phyloP scores from a whole-genome alignment of 2,797 vertebrate genomes.

The Amphiprion clarkii region DNA sequence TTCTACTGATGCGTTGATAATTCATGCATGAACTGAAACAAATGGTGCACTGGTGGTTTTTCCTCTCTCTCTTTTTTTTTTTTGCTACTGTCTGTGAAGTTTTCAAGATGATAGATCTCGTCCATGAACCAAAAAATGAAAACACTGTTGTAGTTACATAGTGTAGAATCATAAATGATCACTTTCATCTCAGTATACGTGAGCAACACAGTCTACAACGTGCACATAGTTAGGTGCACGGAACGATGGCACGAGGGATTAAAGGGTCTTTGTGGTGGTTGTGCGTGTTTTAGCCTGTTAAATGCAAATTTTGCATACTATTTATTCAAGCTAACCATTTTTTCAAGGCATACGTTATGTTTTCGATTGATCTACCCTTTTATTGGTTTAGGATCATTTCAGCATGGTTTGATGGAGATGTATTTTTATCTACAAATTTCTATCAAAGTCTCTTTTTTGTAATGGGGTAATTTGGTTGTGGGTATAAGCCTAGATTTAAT shows the following conservation, averaged over 20 bases:
- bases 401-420: too few species aligned
- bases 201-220: not conserved
- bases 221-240: conserved; percentile 1
- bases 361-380: not conserved
- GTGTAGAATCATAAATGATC: conserved; percentile 23
- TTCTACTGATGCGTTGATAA: conserved; percentile 53
- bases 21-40: conserved; percentile 43
- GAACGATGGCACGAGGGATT: conserved; percentile 24
- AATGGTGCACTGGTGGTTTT: conserved; percentile 33
- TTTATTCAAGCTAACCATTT: conserved; percentile 4
- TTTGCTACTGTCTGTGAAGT: conserved; percentile 32
- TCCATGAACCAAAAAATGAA: not conserved
- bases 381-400: conserved; percentile 20
- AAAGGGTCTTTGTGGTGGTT: conserved; percentile 12
- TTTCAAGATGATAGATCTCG: conserved; percentile 21
- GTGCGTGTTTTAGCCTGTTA: conserved; percentile 14
- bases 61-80: not conserved
- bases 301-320: conserved; percentile 9
- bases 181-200: conserved; percentile 14
- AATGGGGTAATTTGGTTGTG: too few species aligned
- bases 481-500: too few species aligned
- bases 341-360: not conserved
- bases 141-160: conserved; percentile 18
- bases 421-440: too few species aligned
- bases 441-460: too few species aligned